A percentile compares a stretch with the other conserved stretches of the same genome.
phyloP scores from a whole-genome alignment of 2,888 invertebrate genomes.

The Gisinianus flammeolus region DNA sequence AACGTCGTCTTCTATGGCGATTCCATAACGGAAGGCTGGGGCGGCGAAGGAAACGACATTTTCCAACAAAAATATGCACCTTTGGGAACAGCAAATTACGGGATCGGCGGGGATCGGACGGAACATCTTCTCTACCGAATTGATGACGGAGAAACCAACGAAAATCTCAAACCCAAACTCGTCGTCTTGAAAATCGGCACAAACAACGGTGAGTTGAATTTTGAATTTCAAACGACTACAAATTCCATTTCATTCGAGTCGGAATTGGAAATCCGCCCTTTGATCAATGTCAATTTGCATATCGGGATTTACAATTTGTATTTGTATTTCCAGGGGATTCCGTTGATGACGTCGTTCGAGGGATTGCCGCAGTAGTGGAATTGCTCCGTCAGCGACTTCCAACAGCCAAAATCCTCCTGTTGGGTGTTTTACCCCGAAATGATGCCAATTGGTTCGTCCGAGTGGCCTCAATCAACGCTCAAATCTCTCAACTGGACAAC shows the following conservation, averaged over 20 bases:
- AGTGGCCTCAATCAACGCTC: slow-evolving; percentile 34
- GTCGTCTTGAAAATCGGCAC: slow-evolving; percentile 38
- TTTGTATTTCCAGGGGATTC: too few species aligned
- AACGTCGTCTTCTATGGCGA: slow-evolving; percentile 54
- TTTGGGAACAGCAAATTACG: slow-evolving; percentile 49
- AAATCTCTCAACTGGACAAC: slow-evolving; percentile 44
- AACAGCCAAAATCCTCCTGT: slow-evolving; percentile 41
- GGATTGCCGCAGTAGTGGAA: slow-evolving; percentile 28
- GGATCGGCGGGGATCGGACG: slow-evolving; percentile 38
- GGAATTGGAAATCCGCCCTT: too few species aligned
- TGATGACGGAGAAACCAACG: slow-evolving; percentile 17
- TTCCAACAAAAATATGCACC: slow-evolving; percentile 51
- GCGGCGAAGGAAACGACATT: slow-evolving; percentile 37
- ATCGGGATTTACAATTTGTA: too few species aligned
- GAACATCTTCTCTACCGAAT: slow-evolving; percentile 36
- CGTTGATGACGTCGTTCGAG: slow-evolving; percentile 22
- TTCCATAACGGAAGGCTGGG: slow-evolving; percentile 54
- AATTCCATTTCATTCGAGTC: too few species aligned
- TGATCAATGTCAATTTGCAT: too few species aligned
- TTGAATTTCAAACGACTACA: too few species aligned
- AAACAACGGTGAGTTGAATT: slow-evolving; percentile 16
- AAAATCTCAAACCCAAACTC: slow-evolving; percentile 22
- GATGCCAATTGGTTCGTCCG: slow-evolving; percentile 18
- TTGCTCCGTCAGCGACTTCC: slow-evolving; percentile 37
- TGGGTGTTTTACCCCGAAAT: slow-evolving; percentile 42